These are phyloP conservation scores for Standfussiana lucernea DNA, from an alignment of 2,888 invertebrate species.

Conservation along the genomic window DNA sequence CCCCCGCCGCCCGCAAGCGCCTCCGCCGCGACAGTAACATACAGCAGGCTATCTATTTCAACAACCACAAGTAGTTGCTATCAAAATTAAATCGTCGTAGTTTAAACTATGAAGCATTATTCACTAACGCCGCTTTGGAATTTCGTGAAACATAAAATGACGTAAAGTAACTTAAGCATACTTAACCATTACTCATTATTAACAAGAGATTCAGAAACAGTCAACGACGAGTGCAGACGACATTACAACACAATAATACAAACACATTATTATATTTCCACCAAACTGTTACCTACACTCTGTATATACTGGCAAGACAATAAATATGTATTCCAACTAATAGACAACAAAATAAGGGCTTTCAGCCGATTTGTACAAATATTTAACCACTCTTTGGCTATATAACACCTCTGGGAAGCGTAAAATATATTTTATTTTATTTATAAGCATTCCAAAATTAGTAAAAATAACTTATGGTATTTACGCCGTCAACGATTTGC, in stretches of 20 bases:
- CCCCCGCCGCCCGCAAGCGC: neutral
- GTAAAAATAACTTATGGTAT: conserved; percentile 69
- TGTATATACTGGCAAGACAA: conserved; percentile 68
- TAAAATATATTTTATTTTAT: conserved; percentile 78
- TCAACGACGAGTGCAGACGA: conserved; percentile 58
- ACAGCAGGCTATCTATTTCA: neutral
- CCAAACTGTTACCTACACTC: conserved; percentile 63
- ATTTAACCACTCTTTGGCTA: conserved; percentile 85
- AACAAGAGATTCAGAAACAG: conserved; percentile 58
- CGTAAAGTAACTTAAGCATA: conserved; percentile 31
- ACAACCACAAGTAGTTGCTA: neutral
- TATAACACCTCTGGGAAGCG: conserved; percentile 86
- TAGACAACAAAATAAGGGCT: conserved; percentile 79
- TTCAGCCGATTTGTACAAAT: conserved; percentile 84
- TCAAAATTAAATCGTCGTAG: neutral
- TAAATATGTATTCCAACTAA: conserved; percentile 73
- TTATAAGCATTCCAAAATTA: conserved; percentile 79
- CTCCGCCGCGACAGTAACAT: neutral
- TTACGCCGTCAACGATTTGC: conserved; percentile 68
- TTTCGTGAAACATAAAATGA: conserved; percentile 20
- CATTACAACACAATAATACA: conserved; percentile 59
- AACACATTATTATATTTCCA: conserved; percentile 48
- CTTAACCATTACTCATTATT: neutral
- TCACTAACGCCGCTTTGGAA: conserved; percentile 22
- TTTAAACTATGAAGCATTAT: conserved; percentile 13